Conservation (phyloP, 2,888 invertebrate species). For the Steinernema carpocapsae region DNA sequence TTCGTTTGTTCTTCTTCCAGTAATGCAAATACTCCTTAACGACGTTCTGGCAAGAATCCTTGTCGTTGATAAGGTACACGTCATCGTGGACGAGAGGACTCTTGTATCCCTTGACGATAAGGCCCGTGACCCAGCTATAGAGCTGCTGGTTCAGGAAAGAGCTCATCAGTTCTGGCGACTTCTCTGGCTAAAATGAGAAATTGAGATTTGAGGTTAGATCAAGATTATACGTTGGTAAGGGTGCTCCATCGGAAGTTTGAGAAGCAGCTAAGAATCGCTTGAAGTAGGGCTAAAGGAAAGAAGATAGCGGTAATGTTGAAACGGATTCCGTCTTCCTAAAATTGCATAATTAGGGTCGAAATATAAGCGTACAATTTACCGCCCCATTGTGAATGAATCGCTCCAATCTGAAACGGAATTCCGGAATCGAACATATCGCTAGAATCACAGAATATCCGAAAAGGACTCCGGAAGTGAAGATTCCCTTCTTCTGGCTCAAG, state of each 20-base stretch:
- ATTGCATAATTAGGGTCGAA: not conserved
- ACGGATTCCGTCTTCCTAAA: too few species aligned
- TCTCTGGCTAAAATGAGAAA: not conserved
- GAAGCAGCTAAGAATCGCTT: constrained; percentile 5
- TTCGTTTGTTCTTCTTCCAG: not conserved
- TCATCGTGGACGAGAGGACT: not conserved
- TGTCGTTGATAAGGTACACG: constrained; percentile 1
- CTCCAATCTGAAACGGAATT: constrained; percentile 37
- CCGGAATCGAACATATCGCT: constrained; percentile 48
- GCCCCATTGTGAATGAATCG: not conserved
- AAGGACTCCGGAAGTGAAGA: constrained; percentile 65
- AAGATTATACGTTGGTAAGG: not conserved
- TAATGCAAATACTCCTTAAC: not conserved
- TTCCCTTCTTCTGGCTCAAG: constrained; percentile 59
- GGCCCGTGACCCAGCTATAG: constrained; percentile 84
- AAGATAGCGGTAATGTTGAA: too few species aligned
- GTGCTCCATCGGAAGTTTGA: not conserved
- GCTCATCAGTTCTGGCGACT: constrained; percentile 76
- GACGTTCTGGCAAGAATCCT: not conserved
- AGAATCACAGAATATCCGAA: constrained; percentile 61
- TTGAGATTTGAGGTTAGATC: too few species aligned
- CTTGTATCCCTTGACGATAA: constrained; percentile 60
- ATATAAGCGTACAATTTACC: not conserved
- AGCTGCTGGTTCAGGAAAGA: constrained; percentile 86
- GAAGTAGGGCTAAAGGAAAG: too few species aligned